A percentile compares a stretch with the other conserved stretches of the same genome.
These are phyloP conservation scores for Pseudochirops cupreus DNA, from an alignment of 2,797 vertebrate genomes.

Conservation along the genomic window DNA sequence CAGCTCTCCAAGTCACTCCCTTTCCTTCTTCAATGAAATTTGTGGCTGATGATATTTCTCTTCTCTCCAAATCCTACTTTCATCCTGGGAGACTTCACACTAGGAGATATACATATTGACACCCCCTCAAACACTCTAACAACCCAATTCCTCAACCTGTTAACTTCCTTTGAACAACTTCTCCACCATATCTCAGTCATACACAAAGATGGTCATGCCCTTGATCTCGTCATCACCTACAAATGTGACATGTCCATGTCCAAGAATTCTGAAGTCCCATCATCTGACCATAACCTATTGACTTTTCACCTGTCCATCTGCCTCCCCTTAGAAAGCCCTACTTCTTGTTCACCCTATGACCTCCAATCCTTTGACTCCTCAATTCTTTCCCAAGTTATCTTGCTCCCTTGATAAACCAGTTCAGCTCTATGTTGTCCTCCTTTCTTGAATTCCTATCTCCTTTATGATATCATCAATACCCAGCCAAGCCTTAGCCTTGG, in stretches of 20 bases:
- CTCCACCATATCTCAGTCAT: no score
- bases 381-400: background rate
- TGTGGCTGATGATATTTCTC: background rate
- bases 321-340: background rate
- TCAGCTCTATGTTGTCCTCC: background rate
- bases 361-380: background rate
- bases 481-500: background rate
- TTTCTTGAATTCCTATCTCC: background rate
- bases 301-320: background rate
- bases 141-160: no score
- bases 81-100: background rate
- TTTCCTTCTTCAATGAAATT: background rate
- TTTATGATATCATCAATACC: background rate
- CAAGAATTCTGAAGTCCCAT: background rate
- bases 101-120: background rate
- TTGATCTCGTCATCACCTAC: background rate
- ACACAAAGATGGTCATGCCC: background rate
- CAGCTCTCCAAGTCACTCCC: background rate
- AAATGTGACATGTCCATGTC: background rate
- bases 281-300: background rate
- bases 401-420: background rate
- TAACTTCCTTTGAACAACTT: no score
- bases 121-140: background rate
- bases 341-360: background rate
- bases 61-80: background rate